Conservation (phyloP, 1,140 invertebrate species). For the Parapsyche elsis region DNA sequence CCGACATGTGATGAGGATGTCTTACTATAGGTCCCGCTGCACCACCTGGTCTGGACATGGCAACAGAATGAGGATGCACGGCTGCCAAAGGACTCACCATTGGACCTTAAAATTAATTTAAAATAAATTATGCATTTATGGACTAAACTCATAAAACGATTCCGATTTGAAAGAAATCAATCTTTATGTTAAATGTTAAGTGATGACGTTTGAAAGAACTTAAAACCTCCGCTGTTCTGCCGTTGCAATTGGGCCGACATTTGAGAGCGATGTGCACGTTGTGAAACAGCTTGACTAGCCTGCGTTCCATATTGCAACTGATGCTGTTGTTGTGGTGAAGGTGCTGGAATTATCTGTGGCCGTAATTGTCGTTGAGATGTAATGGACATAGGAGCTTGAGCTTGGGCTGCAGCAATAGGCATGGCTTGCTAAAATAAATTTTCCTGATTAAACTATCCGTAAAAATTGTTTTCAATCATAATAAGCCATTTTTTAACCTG, state of each 20-base stretch:
- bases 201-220: neutral
- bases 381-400: neutral
- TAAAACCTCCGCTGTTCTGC: slow-evolving; percentile 47
- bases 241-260: slow-evolving; percentile 50
- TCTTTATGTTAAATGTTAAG: neutral
- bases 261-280: slow-evolving; percentile 48
- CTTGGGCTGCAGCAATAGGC: neutral
- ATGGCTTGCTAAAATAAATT: neutral
- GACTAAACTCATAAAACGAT: neutral
- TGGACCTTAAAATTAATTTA: slow-evolving; percentile 30
- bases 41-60: slow-evolving; percentile 24
- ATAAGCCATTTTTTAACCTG: slow-evolving; percentile 57
- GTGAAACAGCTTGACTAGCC: slow-evolving; percentile 45
- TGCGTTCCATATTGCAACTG: slow-evolving; percentile 48
- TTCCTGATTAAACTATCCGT: no score
- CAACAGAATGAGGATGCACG: slow-evolving; percentile 34
- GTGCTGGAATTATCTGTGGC: slow-evolving; percentile 56
- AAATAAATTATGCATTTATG: slow-evolving; percentile 7
- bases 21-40: slow-evolving; percentile 58
- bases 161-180: neutral
- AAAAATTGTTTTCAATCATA: neutral
- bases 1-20: slow-evolving; percentile 63
- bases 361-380: slow-evolving; percentile 56
- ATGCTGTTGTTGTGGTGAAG: slow-evolving; percentile 61
- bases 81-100: slow-evolving; percentile 43